Base-by-base conservation (phyloP, 2,888 invertebrate species). In the Stomorhina lunata region DNA sequence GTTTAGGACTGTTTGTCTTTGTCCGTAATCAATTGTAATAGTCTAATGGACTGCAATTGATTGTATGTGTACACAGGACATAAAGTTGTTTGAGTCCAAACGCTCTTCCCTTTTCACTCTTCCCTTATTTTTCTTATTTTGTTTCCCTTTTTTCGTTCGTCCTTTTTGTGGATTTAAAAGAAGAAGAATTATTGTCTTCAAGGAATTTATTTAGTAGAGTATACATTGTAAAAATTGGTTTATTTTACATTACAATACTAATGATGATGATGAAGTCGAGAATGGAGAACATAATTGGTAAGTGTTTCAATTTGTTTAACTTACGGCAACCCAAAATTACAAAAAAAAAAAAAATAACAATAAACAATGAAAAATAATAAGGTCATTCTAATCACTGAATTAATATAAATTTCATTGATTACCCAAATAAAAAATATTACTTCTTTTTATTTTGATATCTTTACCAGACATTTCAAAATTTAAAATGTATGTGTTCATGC, bases 41-140 rank as follows among this genome's bases (percentile, higher is more conserved):
- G 85, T 85, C 86, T 88, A 88, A 89, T 89, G 88, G 88, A 87
- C 88, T 88, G 88, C 89, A 88, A 88, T 88, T 88, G 88, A 88
- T 89, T 89, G 83, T 83, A 34, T 63, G 43, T 71, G 40, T 65
- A 75, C 43, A 65, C n/a, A 73, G 45, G 65, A 59, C 27, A 59
- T 55, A 71, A 71, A 57, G 71, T 71, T 57, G 50, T 9, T 57
- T 22, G 20, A 57, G 43, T 71, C 55, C 50, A 53, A 55, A 34
- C 37, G 27, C 27, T 22, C 10, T 29, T 29, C n/a, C 22, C 34
- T 27, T 68, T 37, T 7, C 37, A 12, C n/a, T 34, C 9, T 66
- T 17, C 12, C 27, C 4, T 12, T 3, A n/a, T 48, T 65, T 15
- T 2, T 10, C 17, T 48, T 20, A 6, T 29, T 29, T 20, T 10